Base-by-base conservation (phyloP, 1,140 invertebrate species). In the Zaprionus capensis region DNA sequence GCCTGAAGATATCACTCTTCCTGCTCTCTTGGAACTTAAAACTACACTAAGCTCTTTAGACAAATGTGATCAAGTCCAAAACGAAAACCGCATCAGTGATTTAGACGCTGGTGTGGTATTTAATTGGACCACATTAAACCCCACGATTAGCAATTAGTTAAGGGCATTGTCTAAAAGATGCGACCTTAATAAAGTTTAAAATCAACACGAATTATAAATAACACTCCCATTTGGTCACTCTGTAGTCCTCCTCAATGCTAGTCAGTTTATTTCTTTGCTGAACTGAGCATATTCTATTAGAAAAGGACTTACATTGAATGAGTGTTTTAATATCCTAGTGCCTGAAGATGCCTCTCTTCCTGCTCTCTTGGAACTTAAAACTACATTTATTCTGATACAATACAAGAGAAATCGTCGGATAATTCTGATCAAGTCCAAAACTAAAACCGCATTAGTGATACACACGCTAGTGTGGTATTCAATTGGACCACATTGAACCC, bases 401-500 rank as follows among this genome's bases (percentile, higher is more conserved):
- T 44, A 11, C 31, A 11, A 34, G 9, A 11, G 9, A 34, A 34
- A 34, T 5, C 2, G 5, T 20, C 24, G 22, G 5, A 15, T 22
- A 65, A 56, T 4, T 1, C 5, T 17, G n/a, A 28, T 36, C 44
- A 64, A 34, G 70, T 82, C 74, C 72, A 78, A 44, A 71, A 82
- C 69, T 82, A 82, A 81, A 82, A 80, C 81, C 67, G 56, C 62
- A 75, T 36, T 61, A 55, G 57, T 69, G 71, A 67, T 34, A 41
- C 24, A 24, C 14, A 71, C 72, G 38, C 31, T 69, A 64, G 58
- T 78, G 56, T 76, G 75, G 79, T 86, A 90, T 90, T 86, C 85
- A 80, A 76, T 31, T 81, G 76, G 73, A 87, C 85, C 31, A 90
- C 14, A 87, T 14, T 9, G 69, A 73, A 79, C 24, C 20, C 69